Conservation (phyloP, 1,140 invertebrate species). For the Cydia amplana region DNA sequence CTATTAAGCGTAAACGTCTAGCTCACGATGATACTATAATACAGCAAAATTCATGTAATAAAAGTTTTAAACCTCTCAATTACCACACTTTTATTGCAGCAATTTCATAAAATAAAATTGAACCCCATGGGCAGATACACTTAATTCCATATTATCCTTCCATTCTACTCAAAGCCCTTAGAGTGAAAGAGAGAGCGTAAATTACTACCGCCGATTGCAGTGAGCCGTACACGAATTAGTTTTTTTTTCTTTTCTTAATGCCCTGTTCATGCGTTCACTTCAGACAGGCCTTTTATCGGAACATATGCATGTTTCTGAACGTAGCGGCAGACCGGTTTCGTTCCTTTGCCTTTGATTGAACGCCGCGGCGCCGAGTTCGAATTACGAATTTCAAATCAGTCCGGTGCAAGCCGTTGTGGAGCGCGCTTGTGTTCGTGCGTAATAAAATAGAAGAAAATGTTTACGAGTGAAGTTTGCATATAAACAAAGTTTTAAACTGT, state of each 20-base stretch:
- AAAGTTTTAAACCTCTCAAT: constrained; percentile 61
- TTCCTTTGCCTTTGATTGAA: constrained; percentile 64
- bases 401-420: constrained; percentile 44
- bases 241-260: constrained; percentile 65
- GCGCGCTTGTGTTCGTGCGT: constrained; percentile 43
- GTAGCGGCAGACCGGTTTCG: constrained; percentile 68
- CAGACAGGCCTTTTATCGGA: constrained; percentile 65
- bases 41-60: constrained; percentile 44
- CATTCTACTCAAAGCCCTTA: constrained; percentile 48
- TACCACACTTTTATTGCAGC: constrained; percentile 64
- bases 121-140: constrained; percentile 60
- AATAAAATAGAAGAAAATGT: constrained; percentile 42
- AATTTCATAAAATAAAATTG: constrained; percentile 67
- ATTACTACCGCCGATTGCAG: constrained; percentile 70
- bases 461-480: constrained; percentile 57
- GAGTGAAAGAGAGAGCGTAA: constrained; percentile 52
- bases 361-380: constrained; percentile 45
- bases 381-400: constrained; percentile 67
- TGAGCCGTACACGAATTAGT: constrained; percentile 73
- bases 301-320: constrained; percentile 67
- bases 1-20: constrained; percentile 46
- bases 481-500: constrained; percentile 60
- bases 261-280: constrained; percentile 65
- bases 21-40: constrained; percentile 36
- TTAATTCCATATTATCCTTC: constrained; percentile 67